Conservation (phyloP, 2,888 invertebrate genomes). For the Gymnosoma rotundatum region DNA sequence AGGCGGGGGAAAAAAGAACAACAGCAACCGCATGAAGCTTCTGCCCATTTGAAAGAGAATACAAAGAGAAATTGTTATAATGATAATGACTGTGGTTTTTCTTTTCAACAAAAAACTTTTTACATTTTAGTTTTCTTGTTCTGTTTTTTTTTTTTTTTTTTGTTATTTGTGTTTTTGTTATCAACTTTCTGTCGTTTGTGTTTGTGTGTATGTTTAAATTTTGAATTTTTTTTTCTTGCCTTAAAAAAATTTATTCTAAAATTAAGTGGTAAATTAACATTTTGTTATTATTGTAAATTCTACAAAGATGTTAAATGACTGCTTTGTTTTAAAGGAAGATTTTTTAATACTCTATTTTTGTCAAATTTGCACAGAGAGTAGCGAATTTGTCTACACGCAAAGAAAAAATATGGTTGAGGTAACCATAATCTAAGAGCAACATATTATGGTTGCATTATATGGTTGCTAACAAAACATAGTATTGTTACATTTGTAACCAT, state of each 20-base stretch:
- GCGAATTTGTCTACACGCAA: too few relatives aligned
- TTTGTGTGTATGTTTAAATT: background rate
- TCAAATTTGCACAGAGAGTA: too few relatives aligned
- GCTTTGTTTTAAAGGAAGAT: too few relatives aligned
- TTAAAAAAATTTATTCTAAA: conserved; percentile 58
- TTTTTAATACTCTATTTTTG: too few relatives aligned
- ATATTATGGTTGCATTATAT: too few relatives aligned
- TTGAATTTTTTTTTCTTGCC: conserved; percentile 45
- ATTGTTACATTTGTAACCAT: too few relatives aligned
- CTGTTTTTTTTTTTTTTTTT: conserved; percentile 5
- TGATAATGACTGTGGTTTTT: conserved; percentile 48
- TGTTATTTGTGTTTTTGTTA: conserved; percentile 30
- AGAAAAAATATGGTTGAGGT: too few relatives aligned
- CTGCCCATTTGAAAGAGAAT: background rate
- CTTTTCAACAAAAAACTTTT: conserved; percentile 35
- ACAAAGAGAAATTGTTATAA: conserved; percentile 35
- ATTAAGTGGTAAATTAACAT: conserved; percentile 56
- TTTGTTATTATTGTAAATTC: conserved; percentile 29
- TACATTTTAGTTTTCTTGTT: conserved; percentile 6
- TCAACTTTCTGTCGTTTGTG: conserved; percentile 12
- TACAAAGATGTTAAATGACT: background rate
- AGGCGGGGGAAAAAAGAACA: background rate
- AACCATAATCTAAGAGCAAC: too few relatives aligned
- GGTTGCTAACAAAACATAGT: too few relatives aligned
- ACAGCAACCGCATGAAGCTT: background rate